phyloP scores from a whole-genome alignment of 2,113 vertebrate species.

The Otocyon megalotis region DNA sequence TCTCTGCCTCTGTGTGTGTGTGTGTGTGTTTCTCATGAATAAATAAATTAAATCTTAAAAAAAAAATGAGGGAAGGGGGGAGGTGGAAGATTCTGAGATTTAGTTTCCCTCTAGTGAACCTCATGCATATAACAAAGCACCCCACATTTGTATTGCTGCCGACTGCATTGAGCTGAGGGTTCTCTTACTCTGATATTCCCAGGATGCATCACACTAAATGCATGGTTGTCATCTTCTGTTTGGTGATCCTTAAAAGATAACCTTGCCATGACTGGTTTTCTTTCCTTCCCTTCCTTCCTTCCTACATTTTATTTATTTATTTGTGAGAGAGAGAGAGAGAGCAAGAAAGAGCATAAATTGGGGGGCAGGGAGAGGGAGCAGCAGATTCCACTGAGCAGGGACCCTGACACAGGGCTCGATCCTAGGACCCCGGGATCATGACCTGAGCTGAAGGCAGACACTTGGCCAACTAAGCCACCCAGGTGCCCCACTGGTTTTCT shows the following conservation, averaged over 20 bases:
- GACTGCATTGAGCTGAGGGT: neutral
- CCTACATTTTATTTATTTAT: too few relatives aligned
- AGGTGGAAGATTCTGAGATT: neutral
- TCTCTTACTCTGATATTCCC: neutral
- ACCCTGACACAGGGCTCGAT: too few relatives aligned
- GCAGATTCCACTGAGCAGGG: too few relatives aligned
- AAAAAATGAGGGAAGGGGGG: neutral
- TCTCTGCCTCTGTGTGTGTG: too few relatives aligned
- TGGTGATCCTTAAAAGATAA: neutral
- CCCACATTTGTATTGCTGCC: neutral
- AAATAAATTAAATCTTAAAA: too few relatives aligned
- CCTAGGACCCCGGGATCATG: too few relatives aligned
- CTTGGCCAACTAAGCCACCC: too few relatives aligned
- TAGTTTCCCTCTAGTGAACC: neutral
- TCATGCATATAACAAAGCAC: neutral
- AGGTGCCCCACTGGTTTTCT: neutral
- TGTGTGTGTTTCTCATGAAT: too few relatives aligned
- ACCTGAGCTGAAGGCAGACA: too few relatives aligned
- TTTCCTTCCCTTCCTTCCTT: neutral
- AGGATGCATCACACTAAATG: neutral
- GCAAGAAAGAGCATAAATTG: too few relatives aligned
- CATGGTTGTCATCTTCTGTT: neutral
- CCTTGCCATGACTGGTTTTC: neutral
- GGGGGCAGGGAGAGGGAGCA: too few relatives aligned
- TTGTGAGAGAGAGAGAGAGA: too few relatives aligned